Percentiles rank a stretch among this genome's conserved stretches.
These are phyloP conservation scores for Rhabdomys dilectus DNA, from an alignment of 2,113 vertebrate genomes.

Conservation along the genomic window DNA sequence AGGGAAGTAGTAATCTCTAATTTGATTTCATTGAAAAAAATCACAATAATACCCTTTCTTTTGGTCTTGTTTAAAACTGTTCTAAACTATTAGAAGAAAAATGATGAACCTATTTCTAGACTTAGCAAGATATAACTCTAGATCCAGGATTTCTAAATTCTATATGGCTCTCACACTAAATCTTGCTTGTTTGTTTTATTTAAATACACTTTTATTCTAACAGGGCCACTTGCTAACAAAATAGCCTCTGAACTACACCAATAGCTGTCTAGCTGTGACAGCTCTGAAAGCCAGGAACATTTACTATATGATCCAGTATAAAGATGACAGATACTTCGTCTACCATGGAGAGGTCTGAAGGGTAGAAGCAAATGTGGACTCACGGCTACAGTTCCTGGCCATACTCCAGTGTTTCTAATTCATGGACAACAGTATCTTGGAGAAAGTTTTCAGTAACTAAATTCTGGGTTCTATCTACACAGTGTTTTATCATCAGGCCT, in stretches of 20 bases:
- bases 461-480: not conserved
- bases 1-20: not conserved
- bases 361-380: not conserved
- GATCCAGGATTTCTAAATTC: not conserved
- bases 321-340: not conserved
- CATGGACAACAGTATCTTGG: not conserved
- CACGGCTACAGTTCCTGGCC: not conserved
- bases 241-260: not conserved
- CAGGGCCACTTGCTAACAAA: not conserved
- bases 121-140: not conserved
- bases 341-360: not conserved
- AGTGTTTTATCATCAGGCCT: not conserved
- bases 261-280: not conserved
- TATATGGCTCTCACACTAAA: not conserved
- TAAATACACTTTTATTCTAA: not conserved
- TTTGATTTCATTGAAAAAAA: not conserved
- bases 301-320: not conserved
- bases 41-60: not conserved
- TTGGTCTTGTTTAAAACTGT: not conserved
- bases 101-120: not conserved
- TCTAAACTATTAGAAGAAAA: not conserved
- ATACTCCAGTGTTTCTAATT: not conserved
- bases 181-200: not conserved
- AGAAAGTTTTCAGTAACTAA: constrained; percentile 3
- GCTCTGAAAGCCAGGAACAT: not conserved